Conservation (phyloP, 2,888 invertebrate species). For the Odontothrips loti region DNA sequence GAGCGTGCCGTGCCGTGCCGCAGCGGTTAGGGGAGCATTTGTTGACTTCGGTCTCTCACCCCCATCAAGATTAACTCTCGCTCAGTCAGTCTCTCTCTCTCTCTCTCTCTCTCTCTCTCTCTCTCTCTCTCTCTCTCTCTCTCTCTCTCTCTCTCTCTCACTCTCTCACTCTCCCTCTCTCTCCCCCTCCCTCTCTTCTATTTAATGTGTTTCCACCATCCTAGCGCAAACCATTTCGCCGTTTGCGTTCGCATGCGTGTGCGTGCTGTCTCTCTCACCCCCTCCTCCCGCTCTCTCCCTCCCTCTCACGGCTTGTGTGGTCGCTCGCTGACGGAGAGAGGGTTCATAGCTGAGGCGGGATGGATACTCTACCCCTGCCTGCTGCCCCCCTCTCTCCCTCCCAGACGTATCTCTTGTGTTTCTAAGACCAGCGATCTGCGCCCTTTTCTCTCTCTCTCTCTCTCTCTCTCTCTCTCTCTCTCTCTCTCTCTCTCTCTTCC, state of each 20-base stretch:
- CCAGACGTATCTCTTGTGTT: slow-evolving; percentile 3
- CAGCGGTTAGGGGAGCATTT: slow-evolving; percentile 21
- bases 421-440: neutral
- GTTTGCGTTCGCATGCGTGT: neutral
- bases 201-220: slow-evolving; percentile 32
- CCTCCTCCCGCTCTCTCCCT: no score
- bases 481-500: no score
- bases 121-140: slow-evolving; percentile 26
- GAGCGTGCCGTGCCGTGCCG: neutral
- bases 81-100: slow-evolving; percentile 30
- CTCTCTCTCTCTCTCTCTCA: slow-evolving; percentile 27
- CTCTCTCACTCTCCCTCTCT: neutral
- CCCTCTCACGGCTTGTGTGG: no score
- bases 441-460: no score
- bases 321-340: neutral
- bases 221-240: slow-evolving; percentile 16
- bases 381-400: neutral
- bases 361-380: neutral
- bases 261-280: no score
- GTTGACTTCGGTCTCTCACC: slow-evolving; percentile 33
- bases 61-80: slow-evolving; percentile 31
- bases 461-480: no score
- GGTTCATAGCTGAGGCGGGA: neutral
- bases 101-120: slow-evolving; percentile 24
- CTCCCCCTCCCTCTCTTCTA: slow-evolving; percentile 33